Evolutionary conservation across 2,113 vertebrate species (phyloP), one percentile per base, ranked within the genome.

Genomic region (Oriolus oriolus): DNA sequence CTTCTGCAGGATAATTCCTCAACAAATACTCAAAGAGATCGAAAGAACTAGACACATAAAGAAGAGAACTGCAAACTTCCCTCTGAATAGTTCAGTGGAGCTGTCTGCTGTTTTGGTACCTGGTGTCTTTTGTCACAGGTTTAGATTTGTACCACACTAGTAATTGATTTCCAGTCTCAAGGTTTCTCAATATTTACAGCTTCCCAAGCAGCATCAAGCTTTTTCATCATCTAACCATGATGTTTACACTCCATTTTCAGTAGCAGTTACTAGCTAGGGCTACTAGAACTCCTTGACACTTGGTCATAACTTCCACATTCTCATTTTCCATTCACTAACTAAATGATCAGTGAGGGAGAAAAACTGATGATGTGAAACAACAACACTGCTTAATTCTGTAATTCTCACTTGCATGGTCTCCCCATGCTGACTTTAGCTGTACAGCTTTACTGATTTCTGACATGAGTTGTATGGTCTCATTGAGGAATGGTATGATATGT

Each of bases 261-360:
- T 28, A 66, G 7, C 1, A 18, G 30, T n/a, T 14, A 31, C 13
- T 56, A 57, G 11, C 18, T 30, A 44, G 50, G 42, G 18, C n/a
- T 82, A 5, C 13, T 24, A 7, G 33, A 84, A 27, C 24, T 47
- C 21, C 27, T 49, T 69, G 37, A 30, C 24, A 7, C 20, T 60
- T 49, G 7, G 11, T 73, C n/a, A 21, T 54, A 79, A 45, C 10
- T 81, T 59, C 12, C 13, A 37, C 8, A 4, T 73, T 83, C 18
- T 5, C 10, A 17, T 66, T 87, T 84, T 64, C 31, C 18, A 23
- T 52, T 61, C 35, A 11, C 11, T n/a, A 61, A 35, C 27, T 54
- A 52, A 64, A 30, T 0, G 2, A 27, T 0, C 2, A 65, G 13
- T 3, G 11, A 57, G 30, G 57, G 49, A 3, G 59, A 63, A 66